These are phyloP conservation scores for Nebria brevicollis DNA, from an alignment of 2,888 invertebrate genomes.

Conservation along the genomic window DNA sequence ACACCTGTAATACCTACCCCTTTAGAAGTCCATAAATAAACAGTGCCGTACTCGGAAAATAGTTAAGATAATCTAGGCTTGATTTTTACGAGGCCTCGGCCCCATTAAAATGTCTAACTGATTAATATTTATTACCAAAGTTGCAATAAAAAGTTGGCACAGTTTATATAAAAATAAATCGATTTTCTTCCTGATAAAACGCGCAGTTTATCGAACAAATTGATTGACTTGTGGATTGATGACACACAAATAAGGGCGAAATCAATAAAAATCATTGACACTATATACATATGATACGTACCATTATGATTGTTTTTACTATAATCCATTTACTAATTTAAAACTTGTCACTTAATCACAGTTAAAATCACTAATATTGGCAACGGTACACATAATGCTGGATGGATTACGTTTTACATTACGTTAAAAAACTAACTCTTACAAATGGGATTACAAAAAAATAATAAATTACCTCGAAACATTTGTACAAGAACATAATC, in stretches of 20 bases:
- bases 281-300: neutral
- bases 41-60: neutral
- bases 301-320: neutral
- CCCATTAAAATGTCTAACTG: neutral
- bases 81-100: neutral
- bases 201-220: neutral
- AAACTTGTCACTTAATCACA: slow-evolving; percentile 1
- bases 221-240: neutral
- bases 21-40: neutral
- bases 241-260: neutral
- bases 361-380: neutral
- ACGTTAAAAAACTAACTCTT: neutral
- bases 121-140: neutral
- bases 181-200: neutral
- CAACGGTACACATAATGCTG: neutral
- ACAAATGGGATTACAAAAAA: neutral
- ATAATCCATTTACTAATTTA: neutral
- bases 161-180: neutral
- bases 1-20: neutral
- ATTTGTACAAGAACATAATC: neutral
- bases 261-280: neutral
- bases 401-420: neutral
- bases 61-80: neutral
- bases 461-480: neutral
- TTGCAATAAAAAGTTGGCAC: neutral